Base-by-base conservation (phyloP, 1,140 invertebrate genomes). In the Halotydeus destructor region DNA sequence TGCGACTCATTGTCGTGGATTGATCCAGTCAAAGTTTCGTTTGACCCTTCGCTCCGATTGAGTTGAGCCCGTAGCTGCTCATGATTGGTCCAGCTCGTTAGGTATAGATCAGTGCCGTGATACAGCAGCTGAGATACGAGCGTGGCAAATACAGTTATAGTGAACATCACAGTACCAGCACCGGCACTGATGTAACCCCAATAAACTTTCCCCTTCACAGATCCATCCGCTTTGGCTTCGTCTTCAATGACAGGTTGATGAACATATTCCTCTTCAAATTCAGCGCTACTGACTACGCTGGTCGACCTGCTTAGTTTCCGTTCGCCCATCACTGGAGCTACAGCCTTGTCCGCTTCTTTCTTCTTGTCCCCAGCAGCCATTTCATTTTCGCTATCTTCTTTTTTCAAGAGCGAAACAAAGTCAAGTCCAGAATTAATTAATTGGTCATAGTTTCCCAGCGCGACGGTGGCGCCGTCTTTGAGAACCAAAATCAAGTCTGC, bases 401-500 rank as follows among this genome's bases (percentile, higher is more conserved):
- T 31, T 41, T 22, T 40, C 2, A 48, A 24, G n/a, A 49, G 12
- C 41, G 12, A 35, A 16, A 41, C 18, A 2, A 49, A 14, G 18
- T 50, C 27, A 8, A 37, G 35, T 19, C 45, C 28, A 19, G 25
- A 2, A 36, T 8, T 19, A 11, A 21, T n/a, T 11, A 49, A 37
- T 21, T 38, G 31, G 12, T 50, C 23, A 31, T 25, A 50, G 22
- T 9, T 5, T 2, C 51, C 50, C 14, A 49, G 38, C 21, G 51
- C 50, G 3, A 49, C 12, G 16, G 32, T 39, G 21, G 38, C 14
- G 5, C 85, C 84, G 47, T 74, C 64, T 21, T 75, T 69, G 64
- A 94, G 64, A 11, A 76, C 57, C 22, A 88, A 52, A 23, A 86
- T 65, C 33, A 66, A 57, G 64, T 89, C 74, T 38, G 78, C 76